Evolutionary conservation across 2,797 vertebrate genomes (phyloP), one percentile per base, ranked within the genome.

Genomic region (Etheostoma nigrum): DNA sequence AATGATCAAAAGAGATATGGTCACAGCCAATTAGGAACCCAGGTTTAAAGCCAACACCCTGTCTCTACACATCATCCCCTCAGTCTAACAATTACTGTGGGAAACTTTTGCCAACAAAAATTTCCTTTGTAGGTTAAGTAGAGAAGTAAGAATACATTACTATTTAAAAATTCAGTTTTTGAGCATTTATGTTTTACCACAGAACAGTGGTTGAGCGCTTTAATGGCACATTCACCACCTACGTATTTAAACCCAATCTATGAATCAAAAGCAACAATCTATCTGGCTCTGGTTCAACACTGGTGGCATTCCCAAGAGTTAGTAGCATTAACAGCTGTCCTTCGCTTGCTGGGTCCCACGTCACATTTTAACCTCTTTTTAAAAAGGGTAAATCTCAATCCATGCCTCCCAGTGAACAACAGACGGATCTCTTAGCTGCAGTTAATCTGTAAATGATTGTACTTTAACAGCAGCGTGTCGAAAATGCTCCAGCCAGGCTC

Each of bases 1-100:
- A 55, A 14, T 65, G 81, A 83, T 83, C 73, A 73, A 73, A 84
- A 65, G 51, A 62, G 25, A 78, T 19, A 6, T 51, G 53, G 23
- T 27, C 59, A 30, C 23, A 68, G 47, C 40, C n/a, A 60, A 44
- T 64, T 45, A 40, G 11, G 18, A 0, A 23, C 3, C 14, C 2
- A 5, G 25, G 19, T 23, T 42, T 4, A 68, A 25, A 42, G 40
- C 25, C 36, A 0, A 61, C 44, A 12, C 19, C 47, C 14, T 10
- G 51, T 72, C 58, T 68, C 47, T 5, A 54, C 47, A 16, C 2
- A 73, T 59, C 14, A 67, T 5, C 15, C 15, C 30, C 40, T 23
- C 10, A 58, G 36, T 21, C 58, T 1, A 18, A 65, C 45, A 27
- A 19, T 18, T 48, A 64, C 54, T 54, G 55, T 70, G 61, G 72